Conservation (phyloP, 2,888 invertebrate species). For the Yponomeuta evonymella region DNA sequence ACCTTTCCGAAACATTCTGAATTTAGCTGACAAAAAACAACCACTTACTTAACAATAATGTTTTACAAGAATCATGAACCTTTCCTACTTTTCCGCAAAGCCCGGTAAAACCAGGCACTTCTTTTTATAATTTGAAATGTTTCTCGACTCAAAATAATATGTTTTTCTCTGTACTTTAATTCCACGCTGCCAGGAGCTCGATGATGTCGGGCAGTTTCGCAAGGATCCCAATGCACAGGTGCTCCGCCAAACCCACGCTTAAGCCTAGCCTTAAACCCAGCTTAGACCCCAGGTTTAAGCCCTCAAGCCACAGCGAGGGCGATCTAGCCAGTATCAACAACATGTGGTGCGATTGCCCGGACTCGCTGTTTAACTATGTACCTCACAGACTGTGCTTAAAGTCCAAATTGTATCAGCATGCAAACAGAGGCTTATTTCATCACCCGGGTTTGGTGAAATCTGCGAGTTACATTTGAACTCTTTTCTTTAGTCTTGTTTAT, state of each 20-base stretch:
- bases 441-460: constrained; percentile 56
- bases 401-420: constrained; percentile 44
- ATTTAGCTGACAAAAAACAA: too few relatives aligned
- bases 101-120: too few relatives aligned
- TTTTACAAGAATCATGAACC: too few relatives aligned
- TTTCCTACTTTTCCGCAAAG: too few relatives aligned
- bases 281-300: constrained; percentile 12
- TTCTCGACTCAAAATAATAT: too few relatives aligned
- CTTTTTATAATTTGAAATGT: too few relatives aligned
- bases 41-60: too few relatives aligned
- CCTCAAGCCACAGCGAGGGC: background rate
- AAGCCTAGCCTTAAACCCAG: constrained; percentile 28
- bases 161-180: constrained; percentile 22
- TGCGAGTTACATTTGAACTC: constrained; percentile 52
- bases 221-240: constrained; percentile 73
- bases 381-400: constrained; percentile 57
- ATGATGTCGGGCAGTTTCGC: constrained; percentile 69
- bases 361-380: constrained; percentile 48
- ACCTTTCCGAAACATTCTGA: too few relatives aligned
- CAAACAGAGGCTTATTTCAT: constrained; percentile 51
- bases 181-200: constrained; percentile 65
- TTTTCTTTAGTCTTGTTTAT: constrained; percentile 18
- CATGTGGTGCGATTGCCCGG: constrained; percentile 58
- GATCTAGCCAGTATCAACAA: constrained; percentile 19
- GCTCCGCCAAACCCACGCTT: constrained; percentile 32